phyloP scores from a whole-genome alignment of 2,797 vertebrate genomes.

The Hydrocynus forskahlii region DNA sequence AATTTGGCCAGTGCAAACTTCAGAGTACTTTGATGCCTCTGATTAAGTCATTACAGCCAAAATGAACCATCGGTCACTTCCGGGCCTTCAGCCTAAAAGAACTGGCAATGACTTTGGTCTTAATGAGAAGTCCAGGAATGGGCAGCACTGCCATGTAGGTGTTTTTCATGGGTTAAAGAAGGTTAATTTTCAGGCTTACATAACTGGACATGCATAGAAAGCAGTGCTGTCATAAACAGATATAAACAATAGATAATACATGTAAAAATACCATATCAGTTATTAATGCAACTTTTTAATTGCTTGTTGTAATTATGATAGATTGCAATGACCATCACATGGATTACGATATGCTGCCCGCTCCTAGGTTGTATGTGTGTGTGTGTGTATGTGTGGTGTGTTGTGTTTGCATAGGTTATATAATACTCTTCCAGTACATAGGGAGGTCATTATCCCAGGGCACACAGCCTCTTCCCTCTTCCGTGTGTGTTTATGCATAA shows the following conservation, averaged over 20 bases:
- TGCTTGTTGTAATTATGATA: not conserved
- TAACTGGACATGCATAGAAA: not conserved
- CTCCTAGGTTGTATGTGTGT: not conserved
- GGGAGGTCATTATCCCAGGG: not conserved
- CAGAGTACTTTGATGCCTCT: not conserved
- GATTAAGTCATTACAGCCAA: not conserved
- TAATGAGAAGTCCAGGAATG: not conserved
- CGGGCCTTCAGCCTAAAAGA: not conserved
- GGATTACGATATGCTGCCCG: not conserved
- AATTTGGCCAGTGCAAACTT: not conserved
- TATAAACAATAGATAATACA: too few relatives aligned
- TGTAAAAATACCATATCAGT: not conserved
- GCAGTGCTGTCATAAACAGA: too few relatives aligned
- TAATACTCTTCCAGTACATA: not conserved
- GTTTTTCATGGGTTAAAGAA: not conserved
- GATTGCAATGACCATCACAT: not conserved
- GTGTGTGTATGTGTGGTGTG: not conserved
- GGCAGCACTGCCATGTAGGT: not conserved
- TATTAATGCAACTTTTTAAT: not conserved
- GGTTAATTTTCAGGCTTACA: not conserved
- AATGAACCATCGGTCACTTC: not conserved
- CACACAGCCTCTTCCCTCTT: not conserved
- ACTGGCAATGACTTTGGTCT: not conserved
- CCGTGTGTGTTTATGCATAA: constrained; percentile 3
- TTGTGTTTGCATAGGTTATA: not conserved